These are phyloP conservation scores for Sminthopsis crassicaudata DNA, from an alignment of 2,113 vertebrate species.

Conservation along the genomic window DNA sequence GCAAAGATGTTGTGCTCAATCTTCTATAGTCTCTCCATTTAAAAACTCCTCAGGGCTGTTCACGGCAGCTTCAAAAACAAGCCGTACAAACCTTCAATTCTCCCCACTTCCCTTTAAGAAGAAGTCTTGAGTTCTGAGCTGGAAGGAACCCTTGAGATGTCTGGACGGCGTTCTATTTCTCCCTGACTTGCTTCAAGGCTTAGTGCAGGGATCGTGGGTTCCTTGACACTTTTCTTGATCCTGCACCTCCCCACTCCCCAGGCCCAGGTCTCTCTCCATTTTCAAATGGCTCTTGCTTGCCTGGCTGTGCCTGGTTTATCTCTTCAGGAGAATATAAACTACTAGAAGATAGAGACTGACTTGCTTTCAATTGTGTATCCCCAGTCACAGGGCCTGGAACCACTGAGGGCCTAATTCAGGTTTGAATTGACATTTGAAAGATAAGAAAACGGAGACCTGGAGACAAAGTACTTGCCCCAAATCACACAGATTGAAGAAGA, in stretches of 20 bases:
- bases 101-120: background rate
- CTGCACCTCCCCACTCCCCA: background rate
- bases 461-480: background rate
- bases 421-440: background rate
- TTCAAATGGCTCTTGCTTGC: too few species aligned
- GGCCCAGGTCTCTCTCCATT: background rate
- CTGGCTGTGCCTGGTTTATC: background rate
- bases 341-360: background rate
- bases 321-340: background rate
- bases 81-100: background rate
- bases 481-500: background rate
- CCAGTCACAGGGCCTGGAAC: too few species aligned
- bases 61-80: background rate
- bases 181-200: background rate
- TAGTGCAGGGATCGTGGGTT: background rate
- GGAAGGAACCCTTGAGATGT: background rate
- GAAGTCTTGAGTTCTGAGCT: background rate
- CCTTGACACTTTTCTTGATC: background rate
- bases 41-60: too few species aligned
- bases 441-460: background rate
- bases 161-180: too few species aligned
- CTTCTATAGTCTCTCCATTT: background rate
- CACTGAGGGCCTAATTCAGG: background rate
- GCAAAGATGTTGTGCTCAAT: background rate
- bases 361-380: background rate